Evolutionary conservation across 2,888 invertebrate species (phyloP).

Genomic region (Chloroclysta siterata): DNA sequence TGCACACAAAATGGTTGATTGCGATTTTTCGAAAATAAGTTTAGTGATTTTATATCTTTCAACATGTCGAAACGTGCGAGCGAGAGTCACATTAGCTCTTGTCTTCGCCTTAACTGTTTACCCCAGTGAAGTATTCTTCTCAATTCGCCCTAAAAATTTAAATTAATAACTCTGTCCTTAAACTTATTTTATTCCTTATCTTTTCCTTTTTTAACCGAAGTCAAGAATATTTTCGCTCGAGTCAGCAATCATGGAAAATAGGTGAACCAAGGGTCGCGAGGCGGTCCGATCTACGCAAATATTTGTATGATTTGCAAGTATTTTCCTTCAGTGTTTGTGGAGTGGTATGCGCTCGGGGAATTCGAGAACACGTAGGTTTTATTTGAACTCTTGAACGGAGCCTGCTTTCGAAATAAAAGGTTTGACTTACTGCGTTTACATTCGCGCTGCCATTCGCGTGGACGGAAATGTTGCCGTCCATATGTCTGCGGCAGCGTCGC

Average conservation of each 20-base stretch:
- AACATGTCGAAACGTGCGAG: no score
- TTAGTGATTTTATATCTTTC: no score
- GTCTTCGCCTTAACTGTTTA: no score
- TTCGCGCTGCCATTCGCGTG: no score
- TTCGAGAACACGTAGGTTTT: neutral
- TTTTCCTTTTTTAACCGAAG: slow-evolving; percentile 15
- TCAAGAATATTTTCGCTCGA: slow-evolving; percentile 7
- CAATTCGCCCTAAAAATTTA: neutral
- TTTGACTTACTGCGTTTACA: neutral
- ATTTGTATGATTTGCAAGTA: slow-evolving; percentile 29
- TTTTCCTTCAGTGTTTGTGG: slow-evolving; percentile 20
- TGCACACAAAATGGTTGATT: no score
- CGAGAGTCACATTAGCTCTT: no score
- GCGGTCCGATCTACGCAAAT: slow-evolving; percentile 24
- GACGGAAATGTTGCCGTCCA: no score
- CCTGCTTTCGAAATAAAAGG: neutral
- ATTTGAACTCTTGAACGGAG: neutral
- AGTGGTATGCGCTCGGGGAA: slow-evolving; percentile 5
- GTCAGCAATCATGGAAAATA: slow-evolving; percentile 25
- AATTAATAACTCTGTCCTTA: neutral
- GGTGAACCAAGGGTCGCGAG: slow-evolving; percentile 11
- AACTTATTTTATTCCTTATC: slow-evolving; percentile 2
- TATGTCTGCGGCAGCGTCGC: no score
- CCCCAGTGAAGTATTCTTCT: neutral
- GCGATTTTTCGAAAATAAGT: no score